Percentiles rank a stretch among this genome's conserved stretches.
phyloP scores from a whole-genome alignment of 2,888 invertebrate genomes.

The Tipula vernalis region DNA sequence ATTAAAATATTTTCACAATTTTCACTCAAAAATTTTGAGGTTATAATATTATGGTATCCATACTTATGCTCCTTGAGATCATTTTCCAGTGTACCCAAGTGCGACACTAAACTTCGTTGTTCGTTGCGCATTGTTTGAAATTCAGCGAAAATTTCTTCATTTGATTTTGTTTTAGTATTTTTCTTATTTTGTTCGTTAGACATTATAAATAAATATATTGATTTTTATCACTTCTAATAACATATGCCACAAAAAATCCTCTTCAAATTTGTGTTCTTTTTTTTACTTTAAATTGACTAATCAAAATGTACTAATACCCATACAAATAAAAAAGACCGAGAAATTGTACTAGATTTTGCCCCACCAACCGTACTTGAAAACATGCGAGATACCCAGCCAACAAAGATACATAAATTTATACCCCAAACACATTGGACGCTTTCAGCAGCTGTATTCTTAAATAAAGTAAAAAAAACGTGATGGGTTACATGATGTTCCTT shows the following conservation, averaged over 20 bases:
- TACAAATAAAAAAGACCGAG: neutral
- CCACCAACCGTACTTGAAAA: neutral
- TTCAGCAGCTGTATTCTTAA: too few species aligned
- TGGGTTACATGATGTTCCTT: too few species aligned
- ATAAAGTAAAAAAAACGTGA: too few species aligned
- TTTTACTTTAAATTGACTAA: neutral
- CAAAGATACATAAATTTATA: too few species aligned
- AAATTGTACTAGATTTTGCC: neutral
- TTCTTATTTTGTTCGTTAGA: constrained; percentile 29
- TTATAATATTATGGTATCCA: constrained; percentile 24
- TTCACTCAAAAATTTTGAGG: constrained; percentile 18
- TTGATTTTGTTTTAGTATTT: constrained; percentile 20
- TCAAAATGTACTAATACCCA: neutral
- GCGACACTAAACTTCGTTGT: constrained; percentile 73
- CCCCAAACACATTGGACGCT: too few species aligned
- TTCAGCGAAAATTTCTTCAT: constrained; percentile 72
- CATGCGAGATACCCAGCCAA: too few species aligned
- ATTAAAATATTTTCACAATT: neutral
- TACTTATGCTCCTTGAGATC: constrained; percentile 96
- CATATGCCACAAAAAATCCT: neutral
- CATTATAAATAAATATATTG: constrained; percentile 22
- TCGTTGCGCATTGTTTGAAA: constrained; percentile 81
- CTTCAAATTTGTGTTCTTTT: neutral
- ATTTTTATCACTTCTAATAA: neutral
- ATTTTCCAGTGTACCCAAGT: constrained; percentile 84